Conservation (phyloP, 2,797 vertebrate species). For the Epinephelus coioides region DNA sequence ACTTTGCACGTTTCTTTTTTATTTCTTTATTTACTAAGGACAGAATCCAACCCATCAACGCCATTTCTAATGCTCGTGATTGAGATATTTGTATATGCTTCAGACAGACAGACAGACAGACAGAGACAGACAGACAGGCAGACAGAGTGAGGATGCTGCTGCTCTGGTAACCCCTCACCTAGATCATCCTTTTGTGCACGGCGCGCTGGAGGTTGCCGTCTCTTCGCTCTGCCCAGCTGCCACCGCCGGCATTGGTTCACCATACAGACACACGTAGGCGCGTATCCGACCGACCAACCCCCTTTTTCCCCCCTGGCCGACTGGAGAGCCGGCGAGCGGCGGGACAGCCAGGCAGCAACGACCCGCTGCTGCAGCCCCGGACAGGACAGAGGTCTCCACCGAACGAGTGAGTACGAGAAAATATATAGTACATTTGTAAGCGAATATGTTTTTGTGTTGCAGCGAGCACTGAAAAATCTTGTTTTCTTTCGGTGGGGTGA, state of each 20-base stretch:
- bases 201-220: slow-evolving; percentile 54
- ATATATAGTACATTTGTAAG: neutral
- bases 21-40: neutral
- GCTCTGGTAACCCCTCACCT: slow-evolving; percentile 78
- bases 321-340: slow-evolving; percentile 69
- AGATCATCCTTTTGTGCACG: slow-evolving; percentile 71
- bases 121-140: slow-evolving; percentile 9
- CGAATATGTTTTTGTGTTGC: neutral
- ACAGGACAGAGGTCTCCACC: slow-evolving; percentile 21
- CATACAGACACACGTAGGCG: slow-evolving; percentile 78
- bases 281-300: slow-evolving; percentile 67
- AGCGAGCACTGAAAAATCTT: slow-evolving; percentile 1
- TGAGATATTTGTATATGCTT: neutral
- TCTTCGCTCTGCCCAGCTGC: slow-evolving; percentile 79
- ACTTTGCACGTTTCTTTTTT: no score
- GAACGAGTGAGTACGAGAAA: slow-evolving; percentile 39
- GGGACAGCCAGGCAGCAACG: slow-evolving; percentile 62
- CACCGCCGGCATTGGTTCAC: slow-evolving; percentile 78
- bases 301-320: slow-evolving; percentile 60
- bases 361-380: slow-evolving; percentile 50
- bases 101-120: slow-evolving; percentile 16
- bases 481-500: slow-evolving; percentile 44
- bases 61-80: slow-evolving; percentile 16
- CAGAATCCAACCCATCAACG: neutral
- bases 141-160: slow-evolving; percentile 39